Evolutionary conservation across 35 echinoderm and acorn worm species (phyloP).

Genomic region (Anneissia japonica): DNA sequence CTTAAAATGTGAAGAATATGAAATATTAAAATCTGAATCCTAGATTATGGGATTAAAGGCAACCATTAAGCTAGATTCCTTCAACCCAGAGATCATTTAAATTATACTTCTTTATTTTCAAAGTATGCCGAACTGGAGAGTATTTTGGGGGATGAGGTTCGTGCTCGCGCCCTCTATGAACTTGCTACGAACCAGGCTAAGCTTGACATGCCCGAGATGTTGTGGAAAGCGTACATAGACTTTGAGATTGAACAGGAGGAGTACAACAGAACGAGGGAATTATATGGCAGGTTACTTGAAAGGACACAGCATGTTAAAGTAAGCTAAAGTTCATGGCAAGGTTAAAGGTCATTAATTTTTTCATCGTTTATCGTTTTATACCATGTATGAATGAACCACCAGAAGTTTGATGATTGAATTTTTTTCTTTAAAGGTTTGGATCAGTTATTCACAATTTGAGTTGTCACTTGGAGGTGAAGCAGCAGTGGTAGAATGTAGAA

Average conservation of each 20-base stretch:
- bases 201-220: slow-evolving; percentile 93
- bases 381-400: too few relatives aligned
- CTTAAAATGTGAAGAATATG: too few relatives aligned
- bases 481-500: slow-evolving; percentile 48
- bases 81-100: too few relatives aligned
- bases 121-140: slow-evolving; percentile 64
- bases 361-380: too few relatives aligned
- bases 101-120: neutral
- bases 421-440: slow-evolving; percentile 75
- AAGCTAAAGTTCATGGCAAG: too few relatives aligned
- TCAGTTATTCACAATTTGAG: slow-evolving; percentile 96
- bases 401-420: too few relatives aligned
- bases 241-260: slow-evolving; percentile 99
- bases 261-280: slow-evolving; percentile 66
- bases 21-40: too few relatives aligned
- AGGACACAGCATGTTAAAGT: slow-evolving; percentile 99
- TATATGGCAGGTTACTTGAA: slow-evolving; percentile 86
- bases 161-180: slow-evolving; percentile 85
- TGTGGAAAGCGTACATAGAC: slow-evolving; percentile 98
- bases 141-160: slow-evolving; percentile 70
- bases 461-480: slow-evolving; percentile 69
- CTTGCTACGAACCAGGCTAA: slow-evolving; percentile 83
- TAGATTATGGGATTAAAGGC: too few relatives aligned
- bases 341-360: too few relatives aligned
- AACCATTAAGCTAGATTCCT: too few relatives aligned